Evolutionary conservation across 2,888 invertebrate species (phyloP).

Genomic region (Euclidia mi): DNA sequence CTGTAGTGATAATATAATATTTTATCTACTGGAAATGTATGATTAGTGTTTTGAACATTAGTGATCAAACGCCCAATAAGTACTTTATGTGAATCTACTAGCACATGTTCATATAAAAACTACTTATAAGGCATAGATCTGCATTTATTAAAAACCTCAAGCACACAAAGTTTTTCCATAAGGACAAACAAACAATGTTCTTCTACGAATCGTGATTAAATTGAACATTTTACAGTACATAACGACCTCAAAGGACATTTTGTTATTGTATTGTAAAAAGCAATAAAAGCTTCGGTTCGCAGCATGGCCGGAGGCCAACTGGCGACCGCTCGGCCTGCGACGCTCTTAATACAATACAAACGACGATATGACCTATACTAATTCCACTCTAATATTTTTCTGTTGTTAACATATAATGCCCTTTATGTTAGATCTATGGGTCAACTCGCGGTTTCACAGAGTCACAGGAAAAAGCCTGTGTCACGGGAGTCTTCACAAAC

Average conservation of each 20-base stretch:
- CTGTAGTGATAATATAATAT: too few species aligned
- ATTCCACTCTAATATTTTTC: conserved; percentile 47
- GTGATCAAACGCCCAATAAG: too few species aligned
- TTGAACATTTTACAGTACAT: conserved; percentile 36
- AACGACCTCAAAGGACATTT: conserved; percentile 44
- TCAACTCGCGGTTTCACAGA: too few species aligned
- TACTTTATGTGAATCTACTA: too few species aligned
- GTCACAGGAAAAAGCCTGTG: too few species aligned
- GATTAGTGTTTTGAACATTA: too few species aligned
- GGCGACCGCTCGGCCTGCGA: conserved; percentile 65
- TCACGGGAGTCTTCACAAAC: too few species aligned
- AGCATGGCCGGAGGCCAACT: conserved; percentile 72
- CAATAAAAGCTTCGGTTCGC: conserved; percentile 50
- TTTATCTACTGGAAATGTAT: too few species aligned
- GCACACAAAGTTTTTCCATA: not conserved
- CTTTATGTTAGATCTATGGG: not conserved
- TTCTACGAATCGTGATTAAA: conserved; percentile 29
- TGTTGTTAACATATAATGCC: not conserved
- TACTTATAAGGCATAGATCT: too few species aligned
- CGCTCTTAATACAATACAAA: conserved; percentile 58
- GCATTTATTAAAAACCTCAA: not conserved
- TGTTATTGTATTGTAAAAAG: conserved; percentile 60
- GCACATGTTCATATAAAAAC: too few species aligned
- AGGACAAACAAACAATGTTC: conserved; percentile 7
- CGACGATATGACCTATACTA: conserved; percentile 55